phyloP scores from a whole-genome alignment of 2,113 vertebrate genomes.

The Daboia siamensis region DNA sequence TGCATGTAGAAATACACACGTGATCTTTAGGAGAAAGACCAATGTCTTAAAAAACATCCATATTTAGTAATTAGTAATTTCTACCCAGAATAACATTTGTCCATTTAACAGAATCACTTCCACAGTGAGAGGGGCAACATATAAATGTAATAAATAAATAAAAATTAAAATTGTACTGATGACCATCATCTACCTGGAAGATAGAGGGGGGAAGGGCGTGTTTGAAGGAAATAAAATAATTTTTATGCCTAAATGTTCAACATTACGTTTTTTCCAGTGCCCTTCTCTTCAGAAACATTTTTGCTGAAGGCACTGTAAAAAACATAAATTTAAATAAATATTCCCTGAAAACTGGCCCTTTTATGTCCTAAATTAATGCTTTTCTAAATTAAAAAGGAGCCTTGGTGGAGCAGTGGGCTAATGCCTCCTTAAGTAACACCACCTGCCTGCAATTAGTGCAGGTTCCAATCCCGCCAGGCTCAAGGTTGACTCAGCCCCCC shows the following conservation, averaged over 20 bases:
- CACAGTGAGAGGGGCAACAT: not conserved
- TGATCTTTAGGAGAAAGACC: not conserved
- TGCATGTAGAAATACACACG: not conserved
- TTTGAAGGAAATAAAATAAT: not conserved
- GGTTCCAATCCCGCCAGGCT: no score
- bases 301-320: not conserved
- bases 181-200: not conserved
- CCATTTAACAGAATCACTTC: not conserved
- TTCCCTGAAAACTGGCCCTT: not conserved
- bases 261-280: not conserved
- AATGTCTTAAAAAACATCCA: not conserved
- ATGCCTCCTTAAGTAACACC: no score
- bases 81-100: not conserved
- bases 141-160: not conserved
- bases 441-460: no score
- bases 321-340: not conserved
- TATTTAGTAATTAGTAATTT: not conserved
- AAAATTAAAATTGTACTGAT: not conserved
- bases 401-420: no score
- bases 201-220: accelerated
- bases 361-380: not conserved
- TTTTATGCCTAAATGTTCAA: not conserved
- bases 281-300: not conserved
- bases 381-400: no score
- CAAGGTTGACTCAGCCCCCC: no score